phyloP scores from a whole-genome alignment of 2,888 invertebrate species.

The Eupithecia dodoneata region DNA sequence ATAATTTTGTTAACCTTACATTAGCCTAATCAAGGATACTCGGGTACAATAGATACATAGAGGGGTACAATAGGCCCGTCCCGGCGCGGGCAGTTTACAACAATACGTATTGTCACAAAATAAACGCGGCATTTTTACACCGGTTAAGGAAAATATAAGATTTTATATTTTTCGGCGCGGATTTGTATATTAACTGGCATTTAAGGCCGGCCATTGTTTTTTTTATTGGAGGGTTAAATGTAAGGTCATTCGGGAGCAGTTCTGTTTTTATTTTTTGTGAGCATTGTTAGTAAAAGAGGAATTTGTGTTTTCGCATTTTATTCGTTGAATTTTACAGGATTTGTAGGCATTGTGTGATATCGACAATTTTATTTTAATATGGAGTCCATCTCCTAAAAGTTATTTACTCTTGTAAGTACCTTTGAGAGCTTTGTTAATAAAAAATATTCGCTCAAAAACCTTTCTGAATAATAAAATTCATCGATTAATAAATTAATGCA shows the following conservation, averaged over 20 bases:
- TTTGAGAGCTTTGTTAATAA: no score
- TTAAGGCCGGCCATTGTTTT: slow-evolving; percentile 26
- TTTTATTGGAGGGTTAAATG: slow-evolving; percentile 27
- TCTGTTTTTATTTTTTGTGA: slow-evolving; percentile 20
- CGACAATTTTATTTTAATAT: neutral
- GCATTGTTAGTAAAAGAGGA: neutral
- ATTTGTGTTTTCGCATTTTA: neutral
- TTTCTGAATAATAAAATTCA: neutral
- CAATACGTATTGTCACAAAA: slow-evolving; percentile 51
- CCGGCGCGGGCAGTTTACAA: slow-evolving; percentile 45
- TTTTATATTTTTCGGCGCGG: slow-evolving; percentile 38
- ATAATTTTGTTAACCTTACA: slow-evolving; percentile 29
- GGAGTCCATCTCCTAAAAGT: neutral
- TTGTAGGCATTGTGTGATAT: neutral
- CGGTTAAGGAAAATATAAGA: slow-evolving; percentile 38
- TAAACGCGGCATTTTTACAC: slow-evolving; percentile 41
- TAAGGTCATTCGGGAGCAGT: slow-evolving; percentile 6
- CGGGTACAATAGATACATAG: slow-evolving; percentile 45
- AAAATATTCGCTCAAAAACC: no score
- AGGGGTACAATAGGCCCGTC: slow-evolving; percentile 51
- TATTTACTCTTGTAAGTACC: neutral
- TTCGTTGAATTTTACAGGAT: neutral
- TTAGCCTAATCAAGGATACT: slow-evolving; percentile 59
- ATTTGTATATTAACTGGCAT: slow-evolving; percentile 17
- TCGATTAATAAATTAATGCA: neutral